These are phyloP conservation scores for Passer domesticus DNA, from an alignment of 2,113 vertebrate species.

Conservation along the genomic window DNA sequence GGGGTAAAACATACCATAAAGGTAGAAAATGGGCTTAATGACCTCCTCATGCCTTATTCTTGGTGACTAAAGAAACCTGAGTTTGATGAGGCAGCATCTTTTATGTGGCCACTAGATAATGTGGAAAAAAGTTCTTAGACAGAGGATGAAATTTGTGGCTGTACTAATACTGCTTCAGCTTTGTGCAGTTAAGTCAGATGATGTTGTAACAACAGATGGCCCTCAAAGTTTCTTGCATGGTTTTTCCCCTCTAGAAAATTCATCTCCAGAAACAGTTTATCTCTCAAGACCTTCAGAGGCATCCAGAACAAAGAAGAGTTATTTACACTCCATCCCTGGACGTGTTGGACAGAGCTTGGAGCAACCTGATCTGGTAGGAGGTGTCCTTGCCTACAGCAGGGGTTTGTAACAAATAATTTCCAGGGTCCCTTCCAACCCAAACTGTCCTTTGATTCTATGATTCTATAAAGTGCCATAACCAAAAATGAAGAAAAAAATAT, in stretches of 20 bases:
- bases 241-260: background rate
- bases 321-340: background rate
- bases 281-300: background rate
- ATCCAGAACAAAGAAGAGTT: background rate
- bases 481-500: background rate
- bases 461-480: background rate
- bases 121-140: background rate
- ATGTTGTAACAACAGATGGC: background rate
- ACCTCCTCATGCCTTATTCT: background rate
- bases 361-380: background rate
- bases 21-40: background rate
- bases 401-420: background rate
- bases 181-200: background rate
- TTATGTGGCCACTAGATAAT: background rate
- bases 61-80: background rate
- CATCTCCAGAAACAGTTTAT: background rate
- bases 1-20: background rate
- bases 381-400: background rate
- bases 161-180: background rate
- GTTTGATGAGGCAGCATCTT: background rate
- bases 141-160: background rate
- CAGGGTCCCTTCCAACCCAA: background rate
- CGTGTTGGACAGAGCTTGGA: background rate
- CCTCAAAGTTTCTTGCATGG: background rate
- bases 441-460: background rate